These are phyloP conservation scores for Paguma larvata DNA, from an alignment of 2,797 vertebrate species.

Conservation along the genomic window DNA sequence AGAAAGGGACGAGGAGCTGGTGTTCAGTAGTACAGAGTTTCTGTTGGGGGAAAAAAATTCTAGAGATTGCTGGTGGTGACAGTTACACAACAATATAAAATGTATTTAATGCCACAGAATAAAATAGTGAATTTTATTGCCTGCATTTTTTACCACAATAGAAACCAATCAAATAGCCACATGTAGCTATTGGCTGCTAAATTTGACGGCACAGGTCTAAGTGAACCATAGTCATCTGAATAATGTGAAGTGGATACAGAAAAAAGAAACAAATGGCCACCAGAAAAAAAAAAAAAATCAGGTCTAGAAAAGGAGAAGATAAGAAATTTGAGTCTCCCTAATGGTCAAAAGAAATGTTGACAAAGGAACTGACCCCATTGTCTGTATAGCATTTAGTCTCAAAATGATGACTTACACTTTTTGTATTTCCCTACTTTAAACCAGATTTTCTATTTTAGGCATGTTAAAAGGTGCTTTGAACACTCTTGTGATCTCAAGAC, in stretches of 20 bases:
- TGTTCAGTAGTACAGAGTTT: not conserved
- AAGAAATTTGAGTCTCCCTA: not conserved
- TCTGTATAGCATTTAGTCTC: not conserved
- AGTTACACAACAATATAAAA: not conserved
- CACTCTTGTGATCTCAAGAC: not conserved
- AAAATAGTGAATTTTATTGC: not conserved
- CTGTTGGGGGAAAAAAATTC: not conserved
- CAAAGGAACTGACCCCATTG: not conserved
- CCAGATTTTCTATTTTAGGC: not conserved
- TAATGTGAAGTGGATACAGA: not conserved
- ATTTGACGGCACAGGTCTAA: not conserved
- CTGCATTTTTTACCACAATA: not conserved
- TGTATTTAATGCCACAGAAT: not conserved
- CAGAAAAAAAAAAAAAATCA: not conserved
- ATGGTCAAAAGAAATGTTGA: not conserved
- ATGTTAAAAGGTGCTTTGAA: constrained; percentile 21
- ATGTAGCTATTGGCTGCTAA: not conserved
- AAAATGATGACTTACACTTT: not conserved
- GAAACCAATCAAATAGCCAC: not conserved
- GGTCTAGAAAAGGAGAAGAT: not conserved
- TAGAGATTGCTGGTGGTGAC: not conserved
- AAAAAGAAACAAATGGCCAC: not conserved
- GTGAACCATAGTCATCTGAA: not conserved
- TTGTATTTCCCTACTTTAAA: not conserved
- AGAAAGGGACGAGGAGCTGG: not conserved